Evolutionary conservation across 2,888 invertebrate species (phyloP).

Genomic region (Orthonevra nobilis): DNA sequence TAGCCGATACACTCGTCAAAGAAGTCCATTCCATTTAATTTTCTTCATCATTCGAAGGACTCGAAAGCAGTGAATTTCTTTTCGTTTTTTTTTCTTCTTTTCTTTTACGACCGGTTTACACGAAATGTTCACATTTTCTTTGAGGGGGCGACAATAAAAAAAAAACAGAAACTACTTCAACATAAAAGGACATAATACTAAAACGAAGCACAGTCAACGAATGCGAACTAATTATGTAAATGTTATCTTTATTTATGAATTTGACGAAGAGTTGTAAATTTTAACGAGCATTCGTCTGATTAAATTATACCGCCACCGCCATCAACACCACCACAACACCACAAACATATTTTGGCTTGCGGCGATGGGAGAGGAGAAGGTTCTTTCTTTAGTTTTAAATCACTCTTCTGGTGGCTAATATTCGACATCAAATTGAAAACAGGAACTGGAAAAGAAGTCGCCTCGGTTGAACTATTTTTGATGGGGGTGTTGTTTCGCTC

Average conservation of each 20-base stretch:
- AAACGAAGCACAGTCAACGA: constrained; percentile 33
- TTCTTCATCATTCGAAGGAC: constrained; percentile 3
- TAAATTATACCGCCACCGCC: constrained; percentile 36
- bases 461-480: background rate
- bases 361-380: background rate
- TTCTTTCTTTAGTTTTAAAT: constrained; percentile 33
- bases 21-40: constrained; percentile 27
- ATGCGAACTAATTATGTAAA: constrained; percentile 65
- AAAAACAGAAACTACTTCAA: constrained; percentile 1
- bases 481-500: constrained; percentile 21
- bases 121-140: constrained; percentile 57
- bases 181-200: background rate
- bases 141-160: constrained; percentile 15
- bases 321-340: background rate
- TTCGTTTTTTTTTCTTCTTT: constrained; percentile 10
- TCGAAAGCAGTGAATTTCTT: background rate
- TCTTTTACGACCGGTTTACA: constrained; percentile 52
- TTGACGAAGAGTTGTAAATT: constrained; percentile 69
- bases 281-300: constrained; percentile 66
- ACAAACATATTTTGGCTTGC: constrained; percentile 9
- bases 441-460: background rate
- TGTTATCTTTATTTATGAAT: constrained; percentile 70
- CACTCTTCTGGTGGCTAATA: constrained; percentile 21
- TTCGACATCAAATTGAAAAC: constrained; percentile 10
- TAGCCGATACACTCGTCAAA: background rate